A percentile compares a stretch with the other conserved stretches of the same genome.
These are phyloP conservation scores for Genyomyrus donnyi DNA, from an alignment of 2,113 vertebrate species.

Conservation along the genomic window DNA sequence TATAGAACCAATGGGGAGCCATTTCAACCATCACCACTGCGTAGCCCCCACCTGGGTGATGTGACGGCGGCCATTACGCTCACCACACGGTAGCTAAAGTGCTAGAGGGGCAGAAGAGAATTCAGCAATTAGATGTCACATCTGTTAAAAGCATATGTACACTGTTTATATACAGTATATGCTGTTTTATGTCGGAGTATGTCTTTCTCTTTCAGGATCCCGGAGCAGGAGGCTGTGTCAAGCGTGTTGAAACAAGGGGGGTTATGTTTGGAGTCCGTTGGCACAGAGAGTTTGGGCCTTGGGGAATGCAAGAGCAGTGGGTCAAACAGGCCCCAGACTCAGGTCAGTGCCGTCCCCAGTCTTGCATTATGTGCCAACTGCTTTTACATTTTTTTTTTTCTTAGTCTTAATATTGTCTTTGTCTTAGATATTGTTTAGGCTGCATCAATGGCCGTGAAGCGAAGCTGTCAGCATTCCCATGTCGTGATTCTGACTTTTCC, in stretches of 20 bases:
- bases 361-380: not conserved
- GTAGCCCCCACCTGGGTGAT: not conserved
- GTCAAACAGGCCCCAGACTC: slow-evolving; percentile 64
- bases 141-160: not conserved
- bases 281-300: slow-evolving; percentile 67
- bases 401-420: not conserved
- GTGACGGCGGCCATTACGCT: not conserved
- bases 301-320: slow-evolving; percentile 71
- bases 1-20: not conserved
- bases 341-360: slow-evolving; percentile 61
- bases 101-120: not conserved
- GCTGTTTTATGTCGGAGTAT: not conserved
- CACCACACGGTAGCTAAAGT: not conserved
- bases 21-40: not conserved
- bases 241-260: slow-evolving; percentile 78
- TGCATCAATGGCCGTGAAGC: not conserved
- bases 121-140: not conserved
- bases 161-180: not conserved
- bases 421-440: not conserved
- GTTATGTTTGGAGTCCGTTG: slow-evolving; percentile 77
- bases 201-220: slow-evolving; percentile 64
- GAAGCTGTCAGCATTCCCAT: slow-evolving; percentile 21
- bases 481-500: slow-evolving; percentile 22
- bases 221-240: slow-evolving; percentile 78
- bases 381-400: not conserved